Evolutionary conservation across 2,888 invertebrate genomes (phyloP).

Genomic region (Thalpophila matura): DNA sequence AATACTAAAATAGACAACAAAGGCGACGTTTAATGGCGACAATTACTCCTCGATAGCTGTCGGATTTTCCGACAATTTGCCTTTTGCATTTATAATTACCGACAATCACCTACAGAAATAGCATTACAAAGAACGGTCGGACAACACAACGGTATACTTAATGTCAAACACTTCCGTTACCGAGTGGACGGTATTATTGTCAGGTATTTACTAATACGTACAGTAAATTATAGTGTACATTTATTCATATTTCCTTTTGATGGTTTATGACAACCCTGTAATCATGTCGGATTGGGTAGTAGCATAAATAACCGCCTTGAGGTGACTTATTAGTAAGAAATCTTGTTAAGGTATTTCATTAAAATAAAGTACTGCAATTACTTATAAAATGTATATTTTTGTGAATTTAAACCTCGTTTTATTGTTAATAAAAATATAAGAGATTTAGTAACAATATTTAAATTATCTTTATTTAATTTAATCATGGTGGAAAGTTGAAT

Average conservation of each 20-base stretch:
- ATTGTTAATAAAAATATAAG: background rate
- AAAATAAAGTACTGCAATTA: background rate
- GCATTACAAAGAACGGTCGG: slow-evolving; percentile 44
- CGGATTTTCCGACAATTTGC: slow-evolving; percentile 46
- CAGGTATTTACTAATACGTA: slow-evolving; percentile 52
- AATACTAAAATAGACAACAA: slow-evolving; percentile 29
- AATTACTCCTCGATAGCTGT: slow-evolving; percentile 38
- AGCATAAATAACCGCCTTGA: too few relatives aligned
- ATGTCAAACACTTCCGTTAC: slow-evolving; percentile 23
- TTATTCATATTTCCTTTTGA: slow-evolving; percentile 30
- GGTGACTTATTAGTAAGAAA: slow-evolving; percentile 3
- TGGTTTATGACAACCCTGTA: slow-evolving; percentile 33
- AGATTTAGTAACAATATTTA: too few relatives aligned
- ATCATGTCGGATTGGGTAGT: slow-evolving; percentile 31
- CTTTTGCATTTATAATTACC: slow-evolving; percentile 56
- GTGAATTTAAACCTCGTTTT: background rate
- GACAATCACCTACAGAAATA: slow-evolving; percentile 51
- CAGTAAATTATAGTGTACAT: slow-evolving; percentile 49
- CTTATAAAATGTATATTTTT: too few relatives aligned
- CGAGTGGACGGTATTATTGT: slow-evolving; percentile 8
- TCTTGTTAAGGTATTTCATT: slow-evolving; percentile 5
- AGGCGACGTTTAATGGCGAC: slow-evolving; percentile 43
- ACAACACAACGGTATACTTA: slow-evolving; percentile 57
- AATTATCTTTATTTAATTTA: too few relatives aligned
- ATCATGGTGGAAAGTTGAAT: too few relatives aligned